Base-by-base conservation (phyloP, 2,888 invertebrate species). In the Lasioglossum marginatum region DNA sequence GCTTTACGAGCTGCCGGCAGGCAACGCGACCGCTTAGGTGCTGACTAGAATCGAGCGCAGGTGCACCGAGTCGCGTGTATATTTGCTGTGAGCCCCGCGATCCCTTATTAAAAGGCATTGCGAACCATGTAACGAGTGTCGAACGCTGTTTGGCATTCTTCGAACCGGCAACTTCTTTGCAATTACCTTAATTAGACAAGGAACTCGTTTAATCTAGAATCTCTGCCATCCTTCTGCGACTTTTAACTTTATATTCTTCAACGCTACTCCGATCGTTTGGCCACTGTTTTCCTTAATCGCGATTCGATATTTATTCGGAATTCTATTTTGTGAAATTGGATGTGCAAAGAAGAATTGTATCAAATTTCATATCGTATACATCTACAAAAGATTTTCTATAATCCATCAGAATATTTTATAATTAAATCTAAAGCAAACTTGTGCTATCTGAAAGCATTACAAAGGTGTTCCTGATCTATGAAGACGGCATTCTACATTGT, bases 1-100 rank as follows among this genome's bases (percentile, higher is more conserved):
- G 91, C 89, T 93, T 92, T 92, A 92, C 90, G 91, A 92, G 89
- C 91, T 87, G 84, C 88, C 83, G 89, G 89, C 86, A 87, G 87
- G 88, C 89, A 85, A 90, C 87, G 63, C 76, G 85, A 85, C 78
- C 80, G 83, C 83, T 83, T 88, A 77, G 81, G 77, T 82, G 87
- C 77, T 82, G 85, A 85, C 88, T 87, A 80, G 70, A 76, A 82
- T 82, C 76, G 83, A 83, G 79, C 90, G 77, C 90, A 90, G 90
- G 90, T 90, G 90, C 87, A 85, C 77, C 68, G 60, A 63, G 76
- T 74, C 78, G 73, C 79, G 79, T 89, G 77, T 83, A 83, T 84
- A 87, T 87, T 85, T 79, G 78, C 77, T 72, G 82, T 88, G 83
- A 78, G 81, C 74, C 75, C 77, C 70, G 12, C 68, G 74, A 82